Conservation (phyloP, 2,797 vertebrate genomes). For the Macropus fuliginosus region DNA sequence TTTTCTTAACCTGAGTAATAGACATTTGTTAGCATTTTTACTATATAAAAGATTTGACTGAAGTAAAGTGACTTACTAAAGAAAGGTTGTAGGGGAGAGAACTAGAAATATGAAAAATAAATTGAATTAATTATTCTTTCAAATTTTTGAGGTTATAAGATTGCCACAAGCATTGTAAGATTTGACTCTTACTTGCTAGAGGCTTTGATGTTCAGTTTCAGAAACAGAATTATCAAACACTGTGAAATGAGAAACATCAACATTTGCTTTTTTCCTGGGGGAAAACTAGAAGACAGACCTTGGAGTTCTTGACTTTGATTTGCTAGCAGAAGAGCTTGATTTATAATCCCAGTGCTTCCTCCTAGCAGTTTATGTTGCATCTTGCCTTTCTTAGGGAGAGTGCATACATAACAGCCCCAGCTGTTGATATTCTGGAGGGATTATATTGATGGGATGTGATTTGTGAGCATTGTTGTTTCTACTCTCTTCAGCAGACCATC, state of each 20-base stretch:
- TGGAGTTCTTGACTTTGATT: neutral
- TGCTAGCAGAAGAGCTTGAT: neutral
- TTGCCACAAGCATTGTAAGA: neutral
- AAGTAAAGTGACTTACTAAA: neutral
- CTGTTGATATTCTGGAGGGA: neutral
- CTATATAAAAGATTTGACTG: neutral
- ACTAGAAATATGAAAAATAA: neutral
- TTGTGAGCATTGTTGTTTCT: neutral
- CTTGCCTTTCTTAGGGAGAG: neutral
- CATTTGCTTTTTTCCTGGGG: neutral
- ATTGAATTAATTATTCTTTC: accelerated
- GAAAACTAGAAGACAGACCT: neutral
- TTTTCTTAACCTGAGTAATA: neutral
- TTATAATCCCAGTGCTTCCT: neutral
- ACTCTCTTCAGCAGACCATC: neutral
- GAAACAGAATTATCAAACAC: neutral
- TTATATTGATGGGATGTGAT: neutral
- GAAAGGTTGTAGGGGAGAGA: neutral
- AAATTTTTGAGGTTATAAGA: neutral
- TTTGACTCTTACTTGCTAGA: conserved; percentile 19
- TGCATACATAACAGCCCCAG: neutral
- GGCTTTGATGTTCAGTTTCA: neutral
- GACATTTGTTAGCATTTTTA: neutral
- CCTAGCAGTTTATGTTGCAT: neutral
- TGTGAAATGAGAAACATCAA: neutral